phyloP scores from a whole-genome alignment of 37 sponge, comb jelly and placozoan species.

The Halisarca cf. caerulea region DNA sequence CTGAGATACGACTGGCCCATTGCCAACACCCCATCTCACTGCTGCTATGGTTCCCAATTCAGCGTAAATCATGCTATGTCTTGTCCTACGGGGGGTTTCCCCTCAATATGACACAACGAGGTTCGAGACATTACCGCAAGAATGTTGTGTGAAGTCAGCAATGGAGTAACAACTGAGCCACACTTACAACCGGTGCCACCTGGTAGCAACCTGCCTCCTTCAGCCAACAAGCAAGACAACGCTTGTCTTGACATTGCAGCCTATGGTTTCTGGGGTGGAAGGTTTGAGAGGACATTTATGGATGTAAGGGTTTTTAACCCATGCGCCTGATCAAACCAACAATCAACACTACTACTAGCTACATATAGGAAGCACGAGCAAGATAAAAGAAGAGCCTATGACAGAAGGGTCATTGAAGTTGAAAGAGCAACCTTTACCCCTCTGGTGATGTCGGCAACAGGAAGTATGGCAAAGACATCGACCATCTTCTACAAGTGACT shows the following conservation, averaged over 20 bases:
- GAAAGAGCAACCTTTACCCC: neutral
- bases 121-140: neutral
- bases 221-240: neutral
- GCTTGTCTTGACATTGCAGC: neutral
- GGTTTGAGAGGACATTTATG: neutral
- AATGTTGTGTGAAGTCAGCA: neutral
- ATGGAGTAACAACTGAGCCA: neutral
- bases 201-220: neutral
- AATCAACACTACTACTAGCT: neutral
- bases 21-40: neutral
- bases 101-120: neutral
- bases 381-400: neutral
- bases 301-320: conserved; percentile 16
- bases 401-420: neutral
- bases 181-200: neutral
- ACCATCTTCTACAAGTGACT: neutral
- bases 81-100: neutral
- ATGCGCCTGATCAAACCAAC: neutral
- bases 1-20: neutral
- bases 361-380: neutral
- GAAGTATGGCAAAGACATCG: neutral
- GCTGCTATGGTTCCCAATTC: neutral
- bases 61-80: neutral
- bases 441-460: neutral
- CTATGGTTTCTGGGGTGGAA: neutral